Base-by-base conservation (phyloP, 1,140 invertebrate genomes). In the Colletes latitarsis region DNA sequence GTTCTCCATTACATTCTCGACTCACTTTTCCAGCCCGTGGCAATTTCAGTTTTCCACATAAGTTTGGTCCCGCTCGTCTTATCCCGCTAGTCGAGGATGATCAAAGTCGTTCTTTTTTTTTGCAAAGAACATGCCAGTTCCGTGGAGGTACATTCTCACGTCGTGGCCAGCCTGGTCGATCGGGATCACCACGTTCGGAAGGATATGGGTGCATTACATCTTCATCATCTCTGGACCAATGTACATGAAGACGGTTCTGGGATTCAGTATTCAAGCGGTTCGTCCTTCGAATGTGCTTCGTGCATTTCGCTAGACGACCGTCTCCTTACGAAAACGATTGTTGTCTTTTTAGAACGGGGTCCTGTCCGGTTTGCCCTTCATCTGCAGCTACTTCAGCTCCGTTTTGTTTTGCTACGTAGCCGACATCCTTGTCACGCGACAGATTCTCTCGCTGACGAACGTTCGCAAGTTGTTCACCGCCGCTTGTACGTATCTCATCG, bases 81-180 rank as follows among this genome's bases (percentile, higher is more conserved):
- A 30, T 30, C 30, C 30, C 1, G 30, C 30, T 30, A 30, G 9
- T 49, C 0, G 10, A 49, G 10, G 49, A 12, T 49, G 49, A 49
- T 49, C 43, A 43, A 43, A 43, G 8, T 49, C 10, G 49, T 49
- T 49, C 49, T 12, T 19, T 30, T 39, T 6, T 76, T 6, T 52
- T 79, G 73, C 80, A 76, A 49, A 94, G 94, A 89, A 88, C 73
- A 85, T 94, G 86, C 87, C 90, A 55, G 95, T 96, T 15, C 97
- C 97, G 14, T 98, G 97, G 97, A 93, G 92, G 63, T 91, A 94
- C 6, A 97, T 98, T 64, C 92, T 98, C 14, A 96, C 92, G 9
- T 98, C 97, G 0, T 89, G 94, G 77, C 96, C 97, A 12, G 96
- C 97, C 6, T 98, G 97, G 97, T 96, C 97, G 0, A 96, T 98